A percentile compares a stretch with the other conserved stretches of the same genome.
phyloP scores from a whole-genome alignment of 2,797 vertebrate genomes.

The Pipistrellus pygmaeus region DNA sequence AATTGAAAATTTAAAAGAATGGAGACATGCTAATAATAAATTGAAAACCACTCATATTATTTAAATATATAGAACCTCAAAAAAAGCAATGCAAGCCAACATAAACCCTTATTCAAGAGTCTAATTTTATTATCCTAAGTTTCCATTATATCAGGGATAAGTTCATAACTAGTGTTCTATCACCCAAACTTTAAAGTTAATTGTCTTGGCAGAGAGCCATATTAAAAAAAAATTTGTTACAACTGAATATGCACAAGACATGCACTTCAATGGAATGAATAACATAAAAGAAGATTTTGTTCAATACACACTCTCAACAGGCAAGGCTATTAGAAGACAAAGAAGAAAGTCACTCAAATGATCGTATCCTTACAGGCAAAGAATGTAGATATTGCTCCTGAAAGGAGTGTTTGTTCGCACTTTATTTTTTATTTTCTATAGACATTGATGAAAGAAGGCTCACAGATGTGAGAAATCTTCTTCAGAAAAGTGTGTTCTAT shows the following conservation, averaged over 20 bases:
- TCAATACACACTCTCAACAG: background rate
- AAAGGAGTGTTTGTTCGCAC: slow-evolving; percentile 16
- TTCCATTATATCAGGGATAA: background rate
- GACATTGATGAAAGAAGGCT: background rate
- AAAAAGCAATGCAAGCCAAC: background rate
- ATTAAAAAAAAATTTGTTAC: slow-evolving; percentile 52
- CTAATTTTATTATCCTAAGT: background rate
- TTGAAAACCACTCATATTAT: background rate
- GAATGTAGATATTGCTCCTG: background rate
- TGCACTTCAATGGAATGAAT: background rate
- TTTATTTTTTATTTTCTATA: background rate
- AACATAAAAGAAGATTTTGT: background rate
- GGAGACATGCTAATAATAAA: background rate
- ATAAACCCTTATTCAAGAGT: background rate
- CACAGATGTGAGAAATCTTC: background rate
- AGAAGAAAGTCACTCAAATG: slow-evolving; percentile 26
- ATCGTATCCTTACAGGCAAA: background rate
- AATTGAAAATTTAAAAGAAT: background rate
- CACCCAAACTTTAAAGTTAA: slow-evolving; percentile 36
- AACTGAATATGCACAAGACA: slow-evolving; percentile 27
- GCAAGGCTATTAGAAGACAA: background rate
- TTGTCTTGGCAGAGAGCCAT: slow-evolving; percentile 15
- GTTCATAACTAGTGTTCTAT: background rate
- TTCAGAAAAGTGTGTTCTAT: slow-evolving; percentile 10
- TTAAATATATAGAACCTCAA: background rate